Base-by-base conservation (phyloP, 2,888 invertebrate genomes). In the Macroteleia sp. region DNA sequence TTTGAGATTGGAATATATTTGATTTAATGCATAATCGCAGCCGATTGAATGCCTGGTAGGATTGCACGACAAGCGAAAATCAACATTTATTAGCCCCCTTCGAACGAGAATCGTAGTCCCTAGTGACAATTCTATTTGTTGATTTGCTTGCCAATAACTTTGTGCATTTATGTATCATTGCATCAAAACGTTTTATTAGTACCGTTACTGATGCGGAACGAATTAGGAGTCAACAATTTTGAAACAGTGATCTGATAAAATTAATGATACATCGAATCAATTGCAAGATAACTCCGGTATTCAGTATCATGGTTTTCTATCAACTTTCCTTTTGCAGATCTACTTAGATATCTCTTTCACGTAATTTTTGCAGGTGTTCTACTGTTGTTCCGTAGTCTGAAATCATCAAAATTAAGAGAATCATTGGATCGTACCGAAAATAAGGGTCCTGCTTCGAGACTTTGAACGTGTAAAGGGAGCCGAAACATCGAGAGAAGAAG, bases 1-100 rank as follows among this genome's bases (percentile, higher is more conserved):
- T 57, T 73, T 20, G 57, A 83, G 88, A 89, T 89, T 88, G 86
- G 85, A 88, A 83, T 80, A 79, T 88, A 86, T 90, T 89, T 89
- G 89, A 83, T 85, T 79, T 84, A 86, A 83, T 85, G 83, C 88
- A 89, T 87, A 89, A 84, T 84, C 83, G 82, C 85, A 84, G 83
- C 83, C 77, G 80, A 79, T 69, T 79, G 80, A 74, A 77, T 64
- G 44, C 50, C 66, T 71, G 73, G 73, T 61, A 79, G 80, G 78
- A 73, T 75, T 78, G 79, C 73, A 76, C 78, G 82, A 82, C 62
- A 78, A 75, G 71, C 74, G 56, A 80, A 67, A 71, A 73, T 74
- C 70, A 81, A 79, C 81, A 84, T 82, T 85, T 83, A 78, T 82
- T 80, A 81, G 80, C 66, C 62, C 81, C 79, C 77, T 71, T 64